A percentile compares a stretch with the other conserved stretches of the same genome.
These are phyloP conservation scores for Phyllostomus hastatus DNA, from an alignment of 2,113 vertebrate genomes.

Conservation along the genomic window DNA sequence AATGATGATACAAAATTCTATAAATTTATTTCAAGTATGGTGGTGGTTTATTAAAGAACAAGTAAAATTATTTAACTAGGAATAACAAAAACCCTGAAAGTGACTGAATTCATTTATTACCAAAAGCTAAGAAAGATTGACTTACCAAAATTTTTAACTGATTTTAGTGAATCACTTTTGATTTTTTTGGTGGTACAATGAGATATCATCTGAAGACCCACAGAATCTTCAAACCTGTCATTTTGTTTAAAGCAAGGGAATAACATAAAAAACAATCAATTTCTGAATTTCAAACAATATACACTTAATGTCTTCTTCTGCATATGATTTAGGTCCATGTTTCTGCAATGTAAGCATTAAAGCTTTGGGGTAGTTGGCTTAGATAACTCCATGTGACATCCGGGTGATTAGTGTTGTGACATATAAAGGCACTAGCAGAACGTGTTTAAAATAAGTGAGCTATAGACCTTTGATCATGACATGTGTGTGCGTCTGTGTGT, in stretches of 20 bases:
- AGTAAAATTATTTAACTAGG: neutral
- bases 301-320: neutral
- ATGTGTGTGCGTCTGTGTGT: neutral
- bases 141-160: conserved; percentile 92
- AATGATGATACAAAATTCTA: neutral
- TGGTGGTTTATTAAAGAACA: neutral
- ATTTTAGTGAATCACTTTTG: conserved; percentile 87
- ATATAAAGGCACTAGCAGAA: neutral
- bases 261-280: conserved; percentile 17
- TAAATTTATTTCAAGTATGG: neutral
- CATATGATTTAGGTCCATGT: neutral
- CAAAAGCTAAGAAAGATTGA: conserved; percentile 30
- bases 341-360: neutral
- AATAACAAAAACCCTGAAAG: neutral
- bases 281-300: neutral
- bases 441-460: neutral
- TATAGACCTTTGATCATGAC: neutral
- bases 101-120: neutral
- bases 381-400: neutral
- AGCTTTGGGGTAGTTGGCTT: neutral
- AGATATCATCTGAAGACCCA: conserved; percentile 90
- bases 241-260: conserved; percentile 64
- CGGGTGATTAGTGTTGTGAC: neutral
- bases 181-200: conserved; percentile 81
- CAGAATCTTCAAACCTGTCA: conserved; percentile 87